Evolutionary conservation across 2,113 vertebrate genomes (phyloP).

Genomic region (Taurulus bubalis): DNA sequence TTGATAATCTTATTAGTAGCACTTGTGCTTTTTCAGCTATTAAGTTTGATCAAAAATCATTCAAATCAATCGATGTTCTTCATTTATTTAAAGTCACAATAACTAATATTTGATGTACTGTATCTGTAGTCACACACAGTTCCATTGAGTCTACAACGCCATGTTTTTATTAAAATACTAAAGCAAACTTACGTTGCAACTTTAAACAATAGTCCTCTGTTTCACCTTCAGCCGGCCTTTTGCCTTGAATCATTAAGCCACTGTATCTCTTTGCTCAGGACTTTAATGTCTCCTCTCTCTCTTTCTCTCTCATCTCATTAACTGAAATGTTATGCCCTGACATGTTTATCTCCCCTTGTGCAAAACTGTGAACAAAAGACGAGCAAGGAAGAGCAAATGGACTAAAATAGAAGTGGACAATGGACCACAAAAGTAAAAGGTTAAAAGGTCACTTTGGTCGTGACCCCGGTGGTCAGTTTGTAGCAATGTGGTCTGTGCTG

Average conservation of each 20-base stretch:
- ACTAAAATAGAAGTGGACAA: conserved; percentile 58
- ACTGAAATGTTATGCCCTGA: conserved; percentile 49
- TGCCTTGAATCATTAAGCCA: conserved; percentile 33
- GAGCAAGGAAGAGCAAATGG: conserved; percentile 51
- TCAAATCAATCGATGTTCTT: background rate
- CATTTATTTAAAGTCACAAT: background rate
- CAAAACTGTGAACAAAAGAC: conserved; percentile 52
- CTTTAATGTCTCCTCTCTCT: conserved; percentile 40
- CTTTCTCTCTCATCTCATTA: conserved; percentile 55
- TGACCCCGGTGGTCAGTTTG: conserved; percentile 63
- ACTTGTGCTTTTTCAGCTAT: background rate
- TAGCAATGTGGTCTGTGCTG: conserved; percentile 54
- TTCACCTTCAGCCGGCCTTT: background rate
- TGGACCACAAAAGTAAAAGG: conserved; percentile 55
- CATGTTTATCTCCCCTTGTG: conserved; percentile 37
- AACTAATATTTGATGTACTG: background rate
- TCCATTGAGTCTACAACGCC: background rate
- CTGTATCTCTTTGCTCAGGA: conserved; percentile 37
- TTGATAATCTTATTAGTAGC: background rate
- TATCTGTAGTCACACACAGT: background rate
- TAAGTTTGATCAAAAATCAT: background rate
- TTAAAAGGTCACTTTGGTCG: conserved; percentile 54
- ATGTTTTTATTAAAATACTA: conserved; percentile 15
- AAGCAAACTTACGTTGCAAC: background rate
- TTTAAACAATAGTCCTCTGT: background rate